phyloP scores from a whole-genome alignment of 2,888 invertebrate species.

The Corbicula japonica region DNA sequence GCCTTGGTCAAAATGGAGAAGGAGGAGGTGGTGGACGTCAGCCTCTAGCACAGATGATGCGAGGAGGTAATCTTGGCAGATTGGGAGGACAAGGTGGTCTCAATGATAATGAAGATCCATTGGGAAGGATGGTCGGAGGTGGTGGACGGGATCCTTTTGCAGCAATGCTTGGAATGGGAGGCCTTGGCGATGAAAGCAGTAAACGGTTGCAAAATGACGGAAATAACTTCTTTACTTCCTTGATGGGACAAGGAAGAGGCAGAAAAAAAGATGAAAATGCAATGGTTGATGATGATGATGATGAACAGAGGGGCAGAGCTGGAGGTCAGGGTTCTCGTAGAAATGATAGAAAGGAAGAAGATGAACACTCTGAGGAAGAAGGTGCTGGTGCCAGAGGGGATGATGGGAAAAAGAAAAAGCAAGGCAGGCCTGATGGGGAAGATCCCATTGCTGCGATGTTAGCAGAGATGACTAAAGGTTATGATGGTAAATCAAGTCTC shows the following conservation, averaged over 20 bases:
- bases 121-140: not conserved
- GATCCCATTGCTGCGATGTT: slow-evolving; percentile 17
- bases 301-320: no score
- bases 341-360: no score
- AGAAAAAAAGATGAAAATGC: not conserved
- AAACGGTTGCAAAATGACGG: not conserved
- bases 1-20: no score
- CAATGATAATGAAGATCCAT: slow-evolving; percentile 18
- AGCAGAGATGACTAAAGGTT: not conserved
- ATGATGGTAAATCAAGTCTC: not conserved
- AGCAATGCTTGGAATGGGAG: not conserved
- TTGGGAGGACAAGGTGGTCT: not conserved
- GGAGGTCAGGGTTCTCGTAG: no score
- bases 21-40: no score
- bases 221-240: not conserved
- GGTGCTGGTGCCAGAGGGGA: no score
- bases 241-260: not conserved
- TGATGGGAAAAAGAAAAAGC: no score
- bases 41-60: not conserved
- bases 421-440: no score
- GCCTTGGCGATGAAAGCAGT: no score
- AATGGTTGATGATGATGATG: not conserved
- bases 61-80: no score
- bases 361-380: not conserved
- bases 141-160: slow-evolving; percentile 4